Evolutionary conservation across 2,113 vertebrate genomes (phyloP), one percentile per base, ranked within the genome.

Genomic region (Hemicordylus capensis): DNA sequence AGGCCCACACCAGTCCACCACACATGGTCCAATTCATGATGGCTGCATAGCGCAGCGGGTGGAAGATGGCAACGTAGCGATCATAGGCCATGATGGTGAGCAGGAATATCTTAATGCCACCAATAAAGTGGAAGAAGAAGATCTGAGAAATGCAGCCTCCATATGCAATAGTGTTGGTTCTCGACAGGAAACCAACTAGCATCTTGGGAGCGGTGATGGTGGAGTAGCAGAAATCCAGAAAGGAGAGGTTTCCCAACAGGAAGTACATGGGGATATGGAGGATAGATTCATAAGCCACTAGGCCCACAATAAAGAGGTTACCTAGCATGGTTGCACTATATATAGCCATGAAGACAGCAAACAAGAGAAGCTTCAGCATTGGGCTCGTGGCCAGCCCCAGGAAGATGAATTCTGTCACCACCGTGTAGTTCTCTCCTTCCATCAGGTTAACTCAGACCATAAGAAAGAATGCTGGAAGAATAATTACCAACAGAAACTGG

Each of bases 221-320:
- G 19, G 92, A 91, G 46, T 94, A 94, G 88, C 93, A 94, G 28
- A 95, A 92, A 67, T 95, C 95, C 80, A 95, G 44, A 56, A 94
- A 92, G 42, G 95, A 94, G 58, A 95, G 91, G 24, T 93, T 95
- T 44, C 88, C 90, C 37, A 95, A 51, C 8, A 95, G 91, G 56
- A 93, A 91, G 74, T 95, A 95, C 94, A 95, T 95, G 26, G 92
- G 95, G 2, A 87, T 93, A 7, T 95, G 95, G 61, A 95, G 82
- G 2, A 44, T 28, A 17, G 86, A 8, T 20, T 93, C 91, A 6
- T 42, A 83, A 46, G 87, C 59, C 51, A 94, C 91, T 14, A 93
- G 19, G 6, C 59, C 72, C 24, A 95, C 90, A 44, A 95, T 94
- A 4, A 95, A 73, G n/a, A 94, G 80, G 69, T 95, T 95, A 67